Percentiles rank a stretch among this genome's conserved stretches.
Evolutionary conservation across 2,113 vertebrate genomes (phyloP).

Genomic region (Amblyornis subalaris): DNA sequence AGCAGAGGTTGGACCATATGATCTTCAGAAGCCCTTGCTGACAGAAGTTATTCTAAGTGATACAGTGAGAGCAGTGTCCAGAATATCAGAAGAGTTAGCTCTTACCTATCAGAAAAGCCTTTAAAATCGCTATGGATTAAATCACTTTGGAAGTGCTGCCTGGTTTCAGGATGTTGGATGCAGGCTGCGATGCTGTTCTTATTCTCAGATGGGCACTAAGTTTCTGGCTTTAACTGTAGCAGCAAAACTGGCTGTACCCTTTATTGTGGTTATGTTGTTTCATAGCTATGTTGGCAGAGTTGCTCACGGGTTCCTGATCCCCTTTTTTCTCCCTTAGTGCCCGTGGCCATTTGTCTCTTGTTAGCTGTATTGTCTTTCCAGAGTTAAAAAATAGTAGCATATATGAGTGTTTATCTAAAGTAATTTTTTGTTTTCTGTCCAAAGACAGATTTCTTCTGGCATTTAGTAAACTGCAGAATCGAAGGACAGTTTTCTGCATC

Average conservation of each 20-base stretch:
- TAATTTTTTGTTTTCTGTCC: neutral
- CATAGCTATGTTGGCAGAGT: neutral
- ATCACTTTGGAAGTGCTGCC: neutral
- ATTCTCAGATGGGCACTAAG: neutral
- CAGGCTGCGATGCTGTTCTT: neutral
- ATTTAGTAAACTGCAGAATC: neutral
- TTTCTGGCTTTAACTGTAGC: neutral
- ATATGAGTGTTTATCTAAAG: neutral
- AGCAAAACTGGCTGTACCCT: neutral
- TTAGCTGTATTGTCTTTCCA: neutral
- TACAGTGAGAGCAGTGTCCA: neutral
- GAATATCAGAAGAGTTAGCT: neutral
- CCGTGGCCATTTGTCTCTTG: neutral
- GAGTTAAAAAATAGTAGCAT: neutral
- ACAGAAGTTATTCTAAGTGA: neutral
- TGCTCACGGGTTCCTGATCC: neutral
- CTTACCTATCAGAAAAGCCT: neutral
- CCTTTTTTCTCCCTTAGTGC: neutral
- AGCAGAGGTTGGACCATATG: neutral
- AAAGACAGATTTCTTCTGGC: neutral
- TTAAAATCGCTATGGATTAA: neutral
- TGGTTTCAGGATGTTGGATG: neutral
- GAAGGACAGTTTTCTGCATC: neutral
- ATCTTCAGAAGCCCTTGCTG: neutral
- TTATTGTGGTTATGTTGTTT: neutral